Base-by-base conservation (phyloP, 2,888 invertebrate genomes). In the Stenodera caucasica region DNA sequence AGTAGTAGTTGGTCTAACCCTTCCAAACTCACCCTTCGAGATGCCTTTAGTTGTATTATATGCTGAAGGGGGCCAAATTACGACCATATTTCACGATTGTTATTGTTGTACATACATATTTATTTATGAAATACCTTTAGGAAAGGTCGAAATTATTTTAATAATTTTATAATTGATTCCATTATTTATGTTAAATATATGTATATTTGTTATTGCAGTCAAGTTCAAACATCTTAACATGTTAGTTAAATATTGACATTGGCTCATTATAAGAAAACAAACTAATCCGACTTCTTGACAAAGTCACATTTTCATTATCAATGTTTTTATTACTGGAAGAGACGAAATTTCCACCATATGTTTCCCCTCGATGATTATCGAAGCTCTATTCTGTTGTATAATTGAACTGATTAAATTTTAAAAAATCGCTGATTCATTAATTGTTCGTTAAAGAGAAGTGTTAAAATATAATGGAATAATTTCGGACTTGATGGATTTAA, bases 41-140 rank as follows among this genome's bases (percentile, higher is more conserved):
- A 74, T 76, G 74, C 75, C 73, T 75, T 72, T 68, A 71, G 69
- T 72, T 70, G 37, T 40, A 18, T 40, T 32, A 69, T 71, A 15
- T 71, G 72, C n/a, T n/a, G 73, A 37, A 37, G 15, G 15, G 74
- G 75, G 73, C 68, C 74, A 72, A 77, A 75, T 76, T 75, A 75
- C 75, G 73, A 74, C 70, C 75, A 75, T 76, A 77, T 75, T 76
- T 74, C 73, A 74, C 74, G 75, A 74, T 74, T 73, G 73, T 72
- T 73, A 71, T 66, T 63, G 64, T 66, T 67, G 67, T 58, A 67
- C 64, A 57, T 55, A 52, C 58, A 53, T 57, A 57, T 60, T n/a
- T n/a, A n/a, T n/a, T n/a, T n/a, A n/a, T n/a, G 60, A 56, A 50
- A 60, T 55, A 45, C 57, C 49, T 58, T 51, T 30, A 58, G 37